These are phyloP conservation scores for Macrotrachela quadricornifera DNA, from an alignment of 1,140 invertebrate species.

Conservation along the genomic window DNA sequence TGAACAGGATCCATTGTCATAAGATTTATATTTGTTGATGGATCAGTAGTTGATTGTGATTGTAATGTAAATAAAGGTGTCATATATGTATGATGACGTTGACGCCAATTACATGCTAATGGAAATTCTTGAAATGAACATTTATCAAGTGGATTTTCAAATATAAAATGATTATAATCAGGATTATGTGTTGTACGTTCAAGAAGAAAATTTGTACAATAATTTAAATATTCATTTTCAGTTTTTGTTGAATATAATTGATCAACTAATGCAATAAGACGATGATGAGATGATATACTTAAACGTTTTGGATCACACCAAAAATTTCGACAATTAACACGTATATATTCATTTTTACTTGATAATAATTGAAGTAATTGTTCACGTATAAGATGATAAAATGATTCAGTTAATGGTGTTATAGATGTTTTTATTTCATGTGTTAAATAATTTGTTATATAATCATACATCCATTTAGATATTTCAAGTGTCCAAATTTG, in stretches of 20 bases:
- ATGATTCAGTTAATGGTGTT: too few species aligned
- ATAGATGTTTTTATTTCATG: too few species aligned
- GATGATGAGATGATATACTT: too few species aligned
- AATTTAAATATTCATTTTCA: constrained; percentile 30
- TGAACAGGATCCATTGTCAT: too few species aligned
- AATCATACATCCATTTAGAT: too few species aligned
- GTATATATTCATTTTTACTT: constrained; percentile 16
- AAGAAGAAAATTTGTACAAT: constrained; percentile 32
- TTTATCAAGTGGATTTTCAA: constrained; percentile 35
- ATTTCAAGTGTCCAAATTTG: too few species aligned
- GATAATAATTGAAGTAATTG: too few species aligned
- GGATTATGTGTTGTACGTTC: constrained; percentile 34
- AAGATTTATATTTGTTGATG: too few species aligned
- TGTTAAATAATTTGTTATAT: too few species aligned
- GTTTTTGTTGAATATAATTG: constrained; percentile 31
- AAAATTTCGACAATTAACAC: constrained; percentile 18
- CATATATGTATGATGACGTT: constrained; percentile 34
- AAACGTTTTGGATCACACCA: constrained; percentile 12
- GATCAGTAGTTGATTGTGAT: too few species aligned
- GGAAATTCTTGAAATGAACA: constrained; percentile 35
- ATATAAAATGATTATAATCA: constrained; percentile 37
- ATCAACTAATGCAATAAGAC: constrained; percentile 21
- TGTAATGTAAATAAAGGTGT: constrained; percentile 39
- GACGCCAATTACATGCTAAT: constrained; percentile 24
- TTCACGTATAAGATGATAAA: too few species aligned